Percentiles rank a stretch among this genome's conserved stretches.
These are phyloP conservation scores for Rhopilema esculentum DNA, from an alignment of 30 jellyfish, hydroid and myxozoan species.

Conservation along the genomic window DNA sequence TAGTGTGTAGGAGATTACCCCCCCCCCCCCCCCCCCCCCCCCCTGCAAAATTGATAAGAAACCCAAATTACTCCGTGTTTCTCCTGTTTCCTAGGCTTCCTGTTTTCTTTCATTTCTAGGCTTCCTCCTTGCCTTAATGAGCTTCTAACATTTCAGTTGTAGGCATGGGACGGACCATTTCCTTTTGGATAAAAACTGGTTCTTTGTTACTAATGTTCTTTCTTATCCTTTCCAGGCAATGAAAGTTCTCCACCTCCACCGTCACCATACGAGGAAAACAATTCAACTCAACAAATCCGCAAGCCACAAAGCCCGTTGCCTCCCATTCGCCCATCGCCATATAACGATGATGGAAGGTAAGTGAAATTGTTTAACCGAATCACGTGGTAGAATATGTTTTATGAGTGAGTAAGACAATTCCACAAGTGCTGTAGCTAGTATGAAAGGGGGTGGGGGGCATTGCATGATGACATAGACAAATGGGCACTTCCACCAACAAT, in stretches of 20 bases:
- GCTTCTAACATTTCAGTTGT: no score
- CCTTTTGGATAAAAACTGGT: neutral
- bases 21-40: no score
- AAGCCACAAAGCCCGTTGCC: slow-evolving; percentile 50
- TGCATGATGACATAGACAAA: no score
- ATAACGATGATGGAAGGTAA: slow-evolving; percentile 67
- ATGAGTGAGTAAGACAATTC: no score
- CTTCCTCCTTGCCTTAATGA: no score
- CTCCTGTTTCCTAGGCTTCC: no score
- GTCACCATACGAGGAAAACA: slow-evolving; percentile 57
- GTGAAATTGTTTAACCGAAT: neutral
- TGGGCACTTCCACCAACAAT: no score
- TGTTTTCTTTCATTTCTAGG: no score
- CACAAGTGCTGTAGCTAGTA: neutral
- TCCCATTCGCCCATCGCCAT: slow-evolving; percentile 54
- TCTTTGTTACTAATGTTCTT: neutral
- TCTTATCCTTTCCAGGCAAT: neutral
- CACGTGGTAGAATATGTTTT: neutral
- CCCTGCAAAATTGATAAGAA: no score
- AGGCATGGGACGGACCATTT: no score
- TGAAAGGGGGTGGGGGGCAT: neutral
- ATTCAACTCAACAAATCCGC: neutral
- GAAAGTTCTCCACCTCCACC: slow-evolving; percentile 53
- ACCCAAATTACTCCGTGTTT: no score
- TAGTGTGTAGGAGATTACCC: no score